Percentiles rank a stretch among this genome's conserved stretches.
Conservation (phyloP, 2,113 vertebrate species). For the Polypterus bichir region DNA sequence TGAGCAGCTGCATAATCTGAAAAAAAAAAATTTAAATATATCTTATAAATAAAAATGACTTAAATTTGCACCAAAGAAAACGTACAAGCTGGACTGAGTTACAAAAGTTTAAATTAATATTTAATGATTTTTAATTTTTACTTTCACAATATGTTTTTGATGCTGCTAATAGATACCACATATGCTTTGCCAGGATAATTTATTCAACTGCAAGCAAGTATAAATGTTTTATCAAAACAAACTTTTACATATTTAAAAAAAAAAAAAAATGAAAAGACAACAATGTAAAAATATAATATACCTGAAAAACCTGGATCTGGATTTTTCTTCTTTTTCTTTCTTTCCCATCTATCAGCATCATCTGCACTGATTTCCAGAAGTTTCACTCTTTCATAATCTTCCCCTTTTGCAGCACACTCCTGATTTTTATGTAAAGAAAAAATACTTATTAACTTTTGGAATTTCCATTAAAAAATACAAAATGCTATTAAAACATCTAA, state of each 20-base stretch:
- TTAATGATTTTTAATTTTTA: no score
- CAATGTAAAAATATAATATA: constrained; percentile 25
- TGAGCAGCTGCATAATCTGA: constrained; percentile 90
- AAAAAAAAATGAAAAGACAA: no score
- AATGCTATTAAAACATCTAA: no score
- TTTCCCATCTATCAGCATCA: constrained; percentile 86
- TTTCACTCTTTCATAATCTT: constrained; percentile 80
- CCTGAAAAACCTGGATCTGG: constrained; percentile 91
- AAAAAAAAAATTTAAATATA: constrained; percentile 1
- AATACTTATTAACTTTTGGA: no score
- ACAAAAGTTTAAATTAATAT: no score
- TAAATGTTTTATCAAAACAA: constrained; percentile 16
- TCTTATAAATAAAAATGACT: no score
- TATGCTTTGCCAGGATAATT: constrained; percentile 14
- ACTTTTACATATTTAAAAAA: constrained; percentile 9
- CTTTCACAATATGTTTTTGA: constrained; percentile 18
- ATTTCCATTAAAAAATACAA: no score
- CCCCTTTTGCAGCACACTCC: constrained; percentile 75
- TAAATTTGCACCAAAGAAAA: no score
- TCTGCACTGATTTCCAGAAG: constrained; percentile 84
- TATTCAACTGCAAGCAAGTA: constrained; percentile 24
- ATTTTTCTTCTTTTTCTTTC: constrained; percentile 82
- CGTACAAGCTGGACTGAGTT: no score
- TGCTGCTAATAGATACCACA: constrained; percentile 35
- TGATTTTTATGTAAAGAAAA: constrained; percentile 16